phyloP scores from a whole-genome alignment of 2,113 vertebrate species.

The Verasper variegatus region DNA sequence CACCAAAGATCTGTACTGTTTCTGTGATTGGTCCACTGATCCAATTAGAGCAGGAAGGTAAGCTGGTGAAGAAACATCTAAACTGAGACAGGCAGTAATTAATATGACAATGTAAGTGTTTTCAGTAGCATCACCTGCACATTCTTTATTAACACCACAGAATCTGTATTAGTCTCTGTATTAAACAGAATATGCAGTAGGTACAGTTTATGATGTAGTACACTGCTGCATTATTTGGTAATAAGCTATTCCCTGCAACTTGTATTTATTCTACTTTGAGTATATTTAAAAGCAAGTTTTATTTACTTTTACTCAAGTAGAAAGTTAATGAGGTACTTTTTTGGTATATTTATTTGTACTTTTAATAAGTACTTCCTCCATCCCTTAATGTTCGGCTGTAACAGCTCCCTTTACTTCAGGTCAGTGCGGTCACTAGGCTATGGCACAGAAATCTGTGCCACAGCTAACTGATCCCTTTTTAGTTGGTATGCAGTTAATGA shows the following conservation, averaged over 20 bases:
- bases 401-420: conserved; percentile 25
- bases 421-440: conserved; percentile 46
- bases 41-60: too few relatives aligned
- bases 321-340: too few relatives aligned
- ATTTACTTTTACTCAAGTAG: background rate
- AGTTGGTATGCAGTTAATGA: conserved; percentile 79
- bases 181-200: background rate
- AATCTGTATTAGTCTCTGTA: background rate
- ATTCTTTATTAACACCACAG: background rate
- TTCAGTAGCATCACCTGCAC: background rate
- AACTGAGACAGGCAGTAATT: too few relatives aligned
- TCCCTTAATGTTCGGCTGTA: background rate
- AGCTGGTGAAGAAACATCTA: too few relatives aligned
- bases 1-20: too few relatives aligned
- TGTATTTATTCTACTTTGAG: too few relatives aligned
- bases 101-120: background rate
- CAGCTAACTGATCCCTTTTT: conserved; percentile 66
- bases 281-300: too few relatives aligned
- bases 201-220: too few relatives aligned
- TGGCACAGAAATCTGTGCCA: conserved; percentile 43
- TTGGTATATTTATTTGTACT: background rate
- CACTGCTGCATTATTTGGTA: too few relatives aligned
- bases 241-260: too few relatives aligned
- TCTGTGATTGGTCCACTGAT: too few relatives aligned
- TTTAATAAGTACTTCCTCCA: background rate